A percentile compares a stretch with the other conserved stretches of the same genome.
Evolutionary conservation across 1,140 invertebrate genomes (phyloP).

Genomic region (Homalodisca vitripennis): DNA sequence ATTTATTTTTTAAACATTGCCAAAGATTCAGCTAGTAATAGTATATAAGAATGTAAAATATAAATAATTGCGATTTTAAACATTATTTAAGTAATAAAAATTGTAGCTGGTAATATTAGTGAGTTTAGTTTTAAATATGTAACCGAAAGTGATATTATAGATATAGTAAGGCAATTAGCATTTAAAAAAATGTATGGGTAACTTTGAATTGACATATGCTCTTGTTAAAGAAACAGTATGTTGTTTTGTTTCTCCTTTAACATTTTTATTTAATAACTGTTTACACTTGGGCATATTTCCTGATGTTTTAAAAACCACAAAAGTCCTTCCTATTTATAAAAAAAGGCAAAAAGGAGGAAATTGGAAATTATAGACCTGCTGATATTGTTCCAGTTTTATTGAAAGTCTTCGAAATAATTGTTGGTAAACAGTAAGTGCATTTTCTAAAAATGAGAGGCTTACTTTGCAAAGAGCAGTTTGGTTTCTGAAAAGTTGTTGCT

Average conservation of each 20-base stretch:
- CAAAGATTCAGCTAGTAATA: no score
- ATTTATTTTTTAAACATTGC: no score
- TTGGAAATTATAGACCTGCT: no score
- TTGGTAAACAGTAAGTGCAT: neutral
- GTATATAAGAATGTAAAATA: no score
- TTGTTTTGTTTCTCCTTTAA: neutral
- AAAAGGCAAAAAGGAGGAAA: no score
- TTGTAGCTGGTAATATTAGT: neutral
- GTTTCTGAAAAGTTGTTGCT: neutral
- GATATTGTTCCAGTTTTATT: neutral
- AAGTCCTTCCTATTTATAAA: neutral
- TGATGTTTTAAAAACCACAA: neutral
- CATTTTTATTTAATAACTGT: no score
- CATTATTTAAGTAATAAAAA: neutral
- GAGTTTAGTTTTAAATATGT: neutral
- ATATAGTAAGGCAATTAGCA: no score
- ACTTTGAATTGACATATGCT: neutral
- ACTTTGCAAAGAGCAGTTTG: no score
- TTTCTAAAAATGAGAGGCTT: neutral
- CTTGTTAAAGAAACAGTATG: neutral
- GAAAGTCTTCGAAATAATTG: neutral
- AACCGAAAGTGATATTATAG: no score
- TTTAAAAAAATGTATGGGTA: neutral
- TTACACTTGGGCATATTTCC: neutral
- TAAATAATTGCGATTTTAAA: neutral